Evolutionary conservation across 2,888 invertebrate genomes (phyloP).

Genomic region (Mayetiola destructor): DNA sequence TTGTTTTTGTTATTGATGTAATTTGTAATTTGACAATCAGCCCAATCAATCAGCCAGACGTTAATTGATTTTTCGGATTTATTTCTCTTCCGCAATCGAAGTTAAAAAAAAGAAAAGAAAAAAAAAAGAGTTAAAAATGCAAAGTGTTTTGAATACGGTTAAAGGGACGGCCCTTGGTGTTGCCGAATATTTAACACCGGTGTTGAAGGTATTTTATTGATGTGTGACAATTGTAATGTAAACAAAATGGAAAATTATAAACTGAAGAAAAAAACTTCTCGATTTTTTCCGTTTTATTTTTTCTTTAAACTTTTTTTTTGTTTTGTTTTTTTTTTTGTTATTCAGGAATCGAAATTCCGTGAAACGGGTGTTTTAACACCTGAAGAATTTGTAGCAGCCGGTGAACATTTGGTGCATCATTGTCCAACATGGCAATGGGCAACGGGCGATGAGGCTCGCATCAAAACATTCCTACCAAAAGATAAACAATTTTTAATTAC

Average conservation of each 20-base stretch:
- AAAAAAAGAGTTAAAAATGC: constrained; percentile 46
- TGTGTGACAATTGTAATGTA: background rate
- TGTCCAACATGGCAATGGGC: constrained; percentile 99
- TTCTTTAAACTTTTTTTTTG: background rate
- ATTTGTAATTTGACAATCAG: background rate
- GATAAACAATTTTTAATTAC: constrained; percentile 97
- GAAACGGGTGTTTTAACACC: constrained; percentile 98
- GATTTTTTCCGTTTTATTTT: background rate
- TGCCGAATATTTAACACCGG: constrained; percentile 91
- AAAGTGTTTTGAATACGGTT: constrained; percentile 86
- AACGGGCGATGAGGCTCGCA: constrained; percentile 72
- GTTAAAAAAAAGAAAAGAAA: background rate
- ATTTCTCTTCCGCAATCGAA: background rate
- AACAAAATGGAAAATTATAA: no score
- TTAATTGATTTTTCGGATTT: no score
- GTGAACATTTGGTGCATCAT: constrained; percentile 96
- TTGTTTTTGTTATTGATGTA: background rate
- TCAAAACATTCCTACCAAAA: constrained; percentile 74
- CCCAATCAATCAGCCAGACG: no score
- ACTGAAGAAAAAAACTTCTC: no score
- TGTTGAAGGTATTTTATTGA: constrained; percentile 61
- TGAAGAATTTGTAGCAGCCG: constrained; percentile 96
- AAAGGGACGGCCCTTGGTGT: constrained; percentile 92
- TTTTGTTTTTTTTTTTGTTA: background rate
- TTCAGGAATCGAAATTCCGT: constrained; percentile 87